Conservation (phyloP, 2,113 vertebrate genomes). For the Pomatostomus ruficeps region DNA sequence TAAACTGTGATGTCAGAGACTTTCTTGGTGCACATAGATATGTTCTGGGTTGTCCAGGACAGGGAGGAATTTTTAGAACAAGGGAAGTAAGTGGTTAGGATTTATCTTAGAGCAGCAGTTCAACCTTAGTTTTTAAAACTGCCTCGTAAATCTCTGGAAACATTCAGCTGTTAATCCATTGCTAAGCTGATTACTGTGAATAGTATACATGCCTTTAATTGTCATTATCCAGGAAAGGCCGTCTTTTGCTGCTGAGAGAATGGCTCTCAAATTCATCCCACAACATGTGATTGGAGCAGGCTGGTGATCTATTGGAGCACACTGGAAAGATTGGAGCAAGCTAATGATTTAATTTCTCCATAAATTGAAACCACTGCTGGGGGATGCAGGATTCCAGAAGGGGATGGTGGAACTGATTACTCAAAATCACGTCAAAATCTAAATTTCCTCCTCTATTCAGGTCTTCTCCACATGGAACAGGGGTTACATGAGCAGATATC, state of each 20-base stretch:
- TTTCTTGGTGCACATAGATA: neutral
- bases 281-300: neutral
- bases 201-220: neutral
- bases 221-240: neutral
- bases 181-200: neutral
- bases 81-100: neutral
- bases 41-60: neutral
- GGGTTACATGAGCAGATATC: neutral
- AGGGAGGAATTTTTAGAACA: neutral
- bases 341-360: neutral
- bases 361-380: neutral
- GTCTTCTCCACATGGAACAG: neutral
- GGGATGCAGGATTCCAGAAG: neutral
- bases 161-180: neutral
- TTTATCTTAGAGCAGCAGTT: neutral
- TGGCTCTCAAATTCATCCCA: neutral
- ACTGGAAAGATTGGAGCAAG: neutral
- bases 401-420: neutral
- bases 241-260: neutral
- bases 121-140: neutral
- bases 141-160: neutral
- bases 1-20: neutral
- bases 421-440: neutral
- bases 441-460: neutral
- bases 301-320: neutral